Base-by-base conservation (phyloP, 1,140 invertebrate genomes). In the Ceratina calcarata region DNA sequence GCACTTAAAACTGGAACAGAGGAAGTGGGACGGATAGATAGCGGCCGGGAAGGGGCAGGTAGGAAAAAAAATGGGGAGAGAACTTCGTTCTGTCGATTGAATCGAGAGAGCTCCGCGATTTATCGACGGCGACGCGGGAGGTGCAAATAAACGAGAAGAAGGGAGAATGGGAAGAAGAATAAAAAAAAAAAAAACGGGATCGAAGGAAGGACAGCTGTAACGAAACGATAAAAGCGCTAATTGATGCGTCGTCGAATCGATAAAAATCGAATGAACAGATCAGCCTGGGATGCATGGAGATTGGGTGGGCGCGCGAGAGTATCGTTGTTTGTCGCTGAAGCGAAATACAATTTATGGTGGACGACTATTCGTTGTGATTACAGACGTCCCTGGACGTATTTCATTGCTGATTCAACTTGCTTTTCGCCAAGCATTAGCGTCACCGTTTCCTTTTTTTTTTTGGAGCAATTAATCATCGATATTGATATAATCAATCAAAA, bases 171-270 rank as follows among this genome's bases (percentile, higher is more conserved):
- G 3, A 3, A 0, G 16, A 15, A 10, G 22, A 24, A 68, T 12
- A 13, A n/a, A 18, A 12, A 32, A 16, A 32, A 12, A 24, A 32
- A 22, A n/a, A 60, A 60, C 0, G 20, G 57, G 57, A 60, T 20
- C 20, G 18, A 53, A 3, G 15, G 22, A 20, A 22, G 67, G 24
- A 55, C 45, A 68, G 66, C 67, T 70, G 67, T 70, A 70, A 58
- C 67, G 67, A 57, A 70, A 70, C 67, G 51, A 70, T 55, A 70
- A 58, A 32, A 70, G 53, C 18, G n/a, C 53, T 70, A 70, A 70
- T 70, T 70, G 67, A 58, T 70, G 67, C 6, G 16, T 15, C 18
- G 53, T 32, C 51, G 67, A 58, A 32, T 57, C 27, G 53, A 70
- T 57, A 70, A 70, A 70, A 70, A 70, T 70, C 24, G 66, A 16